A percentile compares a stretch with the other conserved stretches of the same genome.
These are phyloP conservation scores for Brachyopa scutellaris DNA, from an alignment of 2,888 invertebrate genomes.

Conservation along the genomic window DNA sequence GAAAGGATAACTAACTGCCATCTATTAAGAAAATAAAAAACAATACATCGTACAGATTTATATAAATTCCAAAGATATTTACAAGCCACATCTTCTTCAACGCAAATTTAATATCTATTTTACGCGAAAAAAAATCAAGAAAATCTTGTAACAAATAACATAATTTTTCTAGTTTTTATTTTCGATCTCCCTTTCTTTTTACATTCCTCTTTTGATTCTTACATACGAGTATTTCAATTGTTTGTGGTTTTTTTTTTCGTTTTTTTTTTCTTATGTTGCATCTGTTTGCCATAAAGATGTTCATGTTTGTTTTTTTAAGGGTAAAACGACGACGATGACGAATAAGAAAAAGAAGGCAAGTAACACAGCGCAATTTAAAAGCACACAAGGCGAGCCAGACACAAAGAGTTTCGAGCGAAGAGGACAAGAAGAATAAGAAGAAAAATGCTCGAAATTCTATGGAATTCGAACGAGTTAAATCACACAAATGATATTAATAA, in stretches of 20 bases:
- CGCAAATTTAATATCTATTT: constrained; percentile 24
- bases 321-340: constrained; percentile 49
- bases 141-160: constrained; percentile 67
- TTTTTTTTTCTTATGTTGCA: constrained; percentile 51
- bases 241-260: constrained; percentile 40
- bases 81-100: constrained; percentile 35
- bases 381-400: constrained; percentile 16
- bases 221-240: constrained; percentile 66
- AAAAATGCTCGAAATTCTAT: constrained; percentile 62
- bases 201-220: constrained; percentile 35
- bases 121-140: constrained; percentile 57
- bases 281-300: constrained; percentile 69
- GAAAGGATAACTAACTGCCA: too few species aligned
- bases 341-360: constrained; percentile 50
- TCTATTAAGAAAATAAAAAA: too few species aligned
- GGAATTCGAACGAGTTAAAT: constrained; percentile 72
- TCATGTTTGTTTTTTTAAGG: constrained; percentile 60
- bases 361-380: constrained; percentile 36
- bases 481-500: constrained; percentile 69
- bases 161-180: constrained; percentile 63
- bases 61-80: constrained; percentile 13
- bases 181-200: constrained; percentile 7
- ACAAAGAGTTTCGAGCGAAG: constrained; percentile 58
- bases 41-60: too few species aligned
- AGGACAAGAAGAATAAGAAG: constrained; percentile 5